These are phyloP conservation scores for Thereva nobilitata DNA, from an alignment of 2,888 invertebrate genomes.

Conservation along the genomic window DNA sequence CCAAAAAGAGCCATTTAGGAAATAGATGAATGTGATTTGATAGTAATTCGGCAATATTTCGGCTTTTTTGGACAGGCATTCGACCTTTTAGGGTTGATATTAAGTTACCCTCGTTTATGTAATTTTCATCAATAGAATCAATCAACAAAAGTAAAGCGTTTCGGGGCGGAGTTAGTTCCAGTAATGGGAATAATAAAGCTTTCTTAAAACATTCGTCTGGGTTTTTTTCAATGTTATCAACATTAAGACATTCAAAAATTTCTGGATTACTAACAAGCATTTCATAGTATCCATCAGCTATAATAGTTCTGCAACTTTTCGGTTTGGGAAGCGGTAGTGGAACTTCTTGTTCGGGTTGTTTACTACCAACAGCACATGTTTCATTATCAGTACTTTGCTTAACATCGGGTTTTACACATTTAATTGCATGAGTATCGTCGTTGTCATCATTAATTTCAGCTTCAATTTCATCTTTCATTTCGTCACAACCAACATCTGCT, in stretches of 20 bases:
- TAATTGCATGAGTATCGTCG: slow-evolving; percentile 42
- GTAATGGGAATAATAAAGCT: slow-evolving; percentile 82
- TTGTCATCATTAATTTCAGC: slow-evolving; percentile 54
- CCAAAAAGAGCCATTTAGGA: slow-evolving; percentile 90
- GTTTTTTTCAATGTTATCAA: slow-evolving; percentile 81
- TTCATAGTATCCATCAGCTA: slow-evolving; percentile 81
- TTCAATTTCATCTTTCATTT: slow-evolving; percentile 54
- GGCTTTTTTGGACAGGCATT: slow-evolving; percentile 58
- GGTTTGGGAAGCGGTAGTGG: slow-evolving; percentile 60
- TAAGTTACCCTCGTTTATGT: slow-evolving; percentile 61
- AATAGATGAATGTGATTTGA: slow-evolving; percentile 88
- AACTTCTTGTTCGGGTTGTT: slow-evolving; percentile 36
- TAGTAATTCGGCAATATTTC: slow-evolving; percentile 80
- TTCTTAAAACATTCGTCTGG: slow-evolving; percentile 92
- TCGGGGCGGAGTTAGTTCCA: slow-evolving; percentile 85
- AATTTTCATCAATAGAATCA: slow-evolving; percentile 89
- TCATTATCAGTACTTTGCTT: slow-evolving; percentile 3
- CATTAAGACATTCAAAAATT: slow-evolving; percentile 77
- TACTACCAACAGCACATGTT: slow-evolving; percentile 41
- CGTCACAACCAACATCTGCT: slow-evolving; percentile 54
- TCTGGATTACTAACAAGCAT: slow-evolving; percentile 77
- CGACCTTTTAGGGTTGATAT: slow-evolving; percentile 62
- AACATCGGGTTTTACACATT: background rate
- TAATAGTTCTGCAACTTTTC: slow-evolving; percentile 65
- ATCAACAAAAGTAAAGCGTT: slow-evolving; percentile 83